These are phyloP conservation scores for Ophioderma brevispina DNA, from an alignment of 35 echinoderm and acorn worm genomes.

Conservation along the genomic window DNA sequence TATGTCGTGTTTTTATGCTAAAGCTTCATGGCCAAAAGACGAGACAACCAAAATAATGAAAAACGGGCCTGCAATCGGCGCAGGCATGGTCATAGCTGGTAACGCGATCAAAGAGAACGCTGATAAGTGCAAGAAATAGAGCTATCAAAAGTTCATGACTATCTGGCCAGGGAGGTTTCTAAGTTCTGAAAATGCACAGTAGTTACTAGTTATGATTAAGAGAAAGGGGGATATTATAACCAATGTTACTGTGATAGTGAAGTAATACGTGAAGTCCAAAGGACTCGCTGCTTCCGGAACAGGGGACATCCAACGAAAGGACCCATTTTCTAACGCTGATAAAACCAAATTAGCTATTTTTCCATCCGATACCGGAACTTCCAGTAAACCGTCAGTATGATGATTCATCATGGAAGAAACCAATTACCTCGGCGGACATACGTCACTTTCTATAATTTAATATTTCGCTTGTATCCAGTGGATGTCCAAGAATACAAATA, in stretches of 20 bases:
- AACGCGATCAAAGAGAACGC: neutral
- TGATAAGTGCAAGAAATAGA: neutral
- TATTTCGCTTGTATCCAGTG: too few species aligned
- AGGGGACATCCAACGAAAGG: neutral
- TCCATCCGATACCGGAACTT: too few species aligned
- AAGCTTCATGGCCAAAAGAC: constrained; percentile 7
- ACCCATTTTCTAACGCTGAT: too few species aligned
- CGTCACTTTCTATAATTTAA: too few species aligned
- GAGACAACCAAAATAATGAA: constrained; percentile 29
- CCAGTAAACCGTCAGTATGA: too few species aligned
- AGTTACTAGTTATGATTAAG: constrained; percentile 21
- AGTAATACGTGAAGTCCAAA: neutral
- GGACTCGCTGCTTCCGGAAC: neutral
- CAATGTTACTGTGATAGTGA: too few species aligned
- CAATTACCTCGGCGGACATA: too few species aligned
- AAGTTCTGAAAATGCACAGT: constrained; percentile 28
- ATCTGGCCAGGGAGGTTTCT: constrained; percentile 33
- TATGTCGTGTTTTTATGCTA: neutral
- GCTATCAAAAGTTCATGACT: constrained; percentile 32
- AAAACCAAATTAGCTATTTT: too few species aligned
- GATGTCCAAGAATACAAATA: too few species aligned
- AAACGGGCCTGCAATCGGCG: neutral
- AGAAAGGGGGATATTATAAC: neutral
- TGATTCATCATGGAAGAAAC: too few species aligned
- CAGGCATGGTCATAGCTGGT: neutral